Evolutionary conservation across 2,888 invertebrate species (phyloP).

Genomic region (Harmothoe impar): DNA sequence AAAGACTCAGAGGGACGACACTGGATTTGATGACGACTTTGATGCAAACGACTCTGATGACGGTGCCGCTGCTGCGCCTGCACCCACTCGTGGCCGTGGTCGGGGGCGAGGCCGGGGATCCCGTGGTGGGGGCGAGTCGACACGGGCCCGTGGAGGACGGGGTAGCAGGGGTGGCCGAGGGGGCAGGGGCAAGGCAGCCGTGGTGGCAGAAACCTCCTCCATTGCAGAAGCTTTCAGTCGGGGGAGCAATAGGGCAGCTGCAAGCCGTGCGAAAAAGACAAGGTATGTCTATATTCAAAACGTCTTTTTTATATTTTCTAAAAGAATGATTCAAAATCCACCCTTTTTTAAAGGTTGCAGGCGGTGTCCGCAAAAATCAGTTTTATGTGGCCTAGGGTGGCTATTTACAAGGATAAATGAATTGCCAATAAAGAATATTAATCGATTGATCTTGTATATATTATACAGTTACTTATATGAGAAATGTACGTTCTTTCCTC

Average conservation of each 20-base stretch:
- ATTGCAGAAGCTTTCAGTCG: slow-evolving; percentile 45
- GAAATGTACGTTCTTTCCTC: background rate
- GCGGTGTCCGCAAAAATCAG: too few species aligned
- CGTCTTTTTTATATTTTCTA: too few species aligned
- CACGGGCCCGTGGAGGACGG: slow-evolving; percentile 56
- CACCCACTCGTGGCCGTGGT: slow-evolving; percentile 45
- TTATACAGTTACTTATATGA: too few species aligned
- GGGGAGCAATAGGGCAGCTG: background rate
- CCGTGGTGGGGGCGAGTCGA: slow-evolving; percentile 32
- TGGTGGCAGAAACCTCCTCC: slow-evolving; percentile 22
- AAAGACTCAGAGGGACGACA: slow-evolving; percentile 1
- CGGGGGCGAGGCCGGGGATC: background rate
- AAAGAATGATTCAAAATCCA: too few species aligned
- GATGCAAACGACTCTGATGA: slow-evolving; percentile 44
- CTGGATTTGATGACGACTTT: background rate
- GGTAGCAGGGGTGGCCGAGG: slow-evolving; percentile 54
- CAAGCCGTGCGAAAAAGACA: background rate
- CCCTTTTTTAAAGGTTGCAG: too few species aligned
- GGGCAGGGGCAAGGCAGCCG: slow-evolving; percentile 24
- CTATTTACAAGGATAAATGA: too few species aligned
- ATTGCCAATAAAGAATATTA: too few species aligned
- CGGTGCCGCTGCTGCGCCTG: background rate
- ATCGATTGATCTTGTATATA: too few species aligned
- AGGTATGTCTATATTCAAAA: too few species aligned
- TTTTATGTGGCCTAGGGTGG: too few species aligned